Conservation (phyloP, 2,797 vertebrate genomes). For the Gallinago nigripennis region DNA sequence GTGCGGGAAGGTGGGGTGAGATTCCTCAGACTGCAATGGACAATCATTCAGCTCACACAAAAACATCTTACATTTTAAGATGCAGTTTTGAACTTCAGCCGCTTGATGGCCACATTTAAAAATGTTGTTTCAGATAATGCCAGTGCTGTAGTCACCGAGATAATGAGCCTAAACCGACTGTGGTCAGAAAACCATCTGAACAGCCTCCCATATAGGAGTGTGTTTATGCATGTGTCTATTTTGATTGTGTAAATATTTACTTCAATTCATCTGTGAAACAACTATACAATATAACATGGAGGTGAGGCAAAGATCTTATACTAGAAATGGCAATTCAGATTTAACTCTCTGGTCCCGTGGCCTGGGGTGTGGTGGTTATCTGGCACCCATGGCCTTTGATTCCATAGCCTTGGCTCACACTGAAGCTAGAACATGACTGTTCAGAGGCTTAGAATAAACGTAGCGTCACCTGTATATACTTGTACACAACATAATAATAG, state of each 20-base stretch:
- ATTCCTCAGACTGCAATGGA: too few relatives aligned
- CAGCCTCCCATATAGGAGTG: background rate
- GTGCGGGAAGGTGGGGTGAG: too few relatives aligned
- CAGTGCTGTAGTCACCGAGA: background rate
- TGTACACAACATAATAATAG: background rate
- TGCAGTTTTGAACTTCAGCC: slow-evolving; percentile 49
- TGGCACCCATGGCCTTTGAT: background rate
- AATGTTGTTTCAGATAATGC: background rate
- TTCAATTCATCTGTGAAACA: background rate
- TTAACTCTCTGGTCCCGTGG: background rate
- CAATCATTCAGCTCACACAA: background rate
- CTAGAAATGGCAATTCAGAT: background rate
- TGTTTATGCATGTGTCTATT: background rate
- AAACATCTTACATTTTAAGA: background rate
- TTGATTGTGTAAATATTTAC: background rate
- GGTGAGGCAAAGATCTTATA: background rate
- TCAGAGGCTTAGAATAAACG: background rate
- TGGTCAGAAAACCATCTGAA: background rate
- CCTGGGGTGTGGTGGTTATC: background rate
- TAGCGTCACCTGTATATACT: background rate
- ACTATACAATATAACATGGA: background rate
- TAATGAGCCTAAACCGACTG: background rate
- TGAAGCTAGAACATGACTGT: accelerated
- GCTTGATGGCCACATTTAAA: slow-evolving; percentile 59
- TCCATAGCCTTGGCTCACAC: background rate